phyloP scores from a whole-genome alignment of 2,888 invertebrate genomes.

The Taphrorychus bicolor region DNA sequence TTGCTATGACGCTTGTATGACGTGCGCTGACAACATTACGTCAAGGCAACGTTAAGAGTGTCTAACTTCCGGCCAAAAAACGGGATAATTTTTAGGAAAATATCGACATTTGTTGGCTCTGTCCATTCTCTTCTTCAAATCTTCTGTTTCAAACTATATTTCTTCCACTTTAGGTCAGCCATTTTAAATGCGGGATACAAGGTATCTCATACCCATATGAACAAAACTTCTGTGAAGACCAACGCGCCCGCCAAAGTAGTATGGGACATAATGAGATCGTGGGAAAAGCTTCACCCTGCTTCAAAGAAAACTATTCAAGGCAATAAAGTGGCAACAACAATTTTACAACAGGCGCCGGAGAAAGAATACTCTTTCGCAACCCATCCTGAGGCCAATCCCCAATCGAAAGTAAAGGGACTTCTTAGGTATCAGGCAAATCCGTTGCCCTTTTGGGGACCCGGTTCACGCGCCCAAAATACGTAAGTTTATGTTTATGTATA shows the following conservation, averaged over 20 bases:
- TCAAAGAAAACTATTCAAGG: slow-evolving; percentile 65
- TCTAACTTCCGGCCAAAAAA: too few relatives aligned
- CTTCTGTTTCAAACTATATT: too few relatives aligned
- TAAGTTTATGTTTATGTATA: slow-evolving; percentile 57
- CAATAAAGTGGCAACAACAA: slow-evolving; percentile 63
- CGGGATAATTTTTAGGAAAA: too few relatives aligned
- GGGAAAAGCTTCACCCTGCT: slow-evolving; percentile 75
- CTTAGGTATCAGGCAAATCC: slow-evolving; percentile 90
- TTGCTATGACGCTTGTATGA: too few relatives aligned
- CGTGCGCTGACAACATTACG: too few relatives aligned
- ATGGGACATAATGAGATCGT: slow-evolving; percentile 91
- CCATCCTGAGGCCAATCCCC: slow-evolving; percentile 80
- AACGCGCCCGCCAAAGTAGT: slow-evolving; percentile 84
- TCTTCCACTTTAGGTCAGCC: slow-evolving; percentile 74
- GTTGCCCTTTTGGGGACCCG: slow-evolving; percentile 89
- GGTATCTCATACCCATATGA: slow-evolving; percentile 92
- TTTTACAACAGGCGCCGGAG: slow-evolving; percentile 65
- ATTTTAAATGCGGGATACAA: slow-evolving; percentile 87
- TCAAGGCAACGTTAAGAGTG: too few relatives aligned
- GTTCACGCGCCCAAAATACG: slow-evolving; percentile 80
- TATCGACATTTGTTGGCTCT: too few relatives aligned
- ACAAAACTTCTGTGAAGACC: slow-evolving; percentile 89
- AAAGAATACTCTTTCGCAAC: slow-evolving; percentile 62
- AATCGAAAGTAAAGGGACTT: slow-evolving; percentile 74
- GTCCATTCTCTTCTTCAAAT: too few relatives aligned